These are phyloP conservation scores for Ibidorhyncha struthersii DNA, from an alignment of 2,113 vertebrate genomes.

Conservation along the genomic window DNA sequence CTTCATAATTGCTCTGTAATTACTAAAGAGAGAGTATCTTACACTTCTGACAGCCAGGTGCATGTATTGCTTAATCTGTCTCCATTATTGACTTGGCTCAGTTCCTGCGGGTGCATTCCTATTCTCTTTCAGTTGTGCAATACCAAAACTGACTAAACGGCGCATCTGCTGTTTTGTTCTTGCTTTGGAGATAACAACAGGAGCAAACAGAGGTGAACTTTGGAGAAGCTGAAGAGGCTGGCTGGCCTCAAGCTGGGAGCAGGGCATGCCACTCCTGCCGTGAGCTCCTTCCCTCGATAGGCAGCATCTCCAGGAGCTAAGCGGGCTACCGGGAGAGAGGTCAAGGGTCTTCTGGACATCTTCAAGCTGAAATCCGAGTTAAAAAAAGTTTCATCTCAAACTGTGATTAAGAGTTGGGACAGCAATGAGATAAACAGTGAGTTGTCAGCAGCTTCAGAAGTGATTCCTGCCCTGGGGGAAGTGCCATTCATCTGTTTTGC, in stretches of 20 bases:
- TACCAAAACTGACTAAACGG: slow-evolving; percentile 45
- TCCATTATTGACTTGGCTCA: slow-evolving; percentile 64
- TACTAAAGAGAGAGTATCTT: slow-evolving; percentile 66
- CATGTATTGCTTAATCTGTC: slow-evolving; percentile 64
- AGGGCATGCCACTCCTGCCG: accelerated
- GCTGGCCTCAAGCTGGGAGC: not conserved
- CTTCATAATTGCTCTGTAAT: slow-evolving; percentile 68
- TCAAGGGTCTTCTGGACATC: not conserved
- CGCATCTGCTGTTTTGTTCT: not conserved
- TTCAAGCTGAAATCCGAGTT: not conserved
- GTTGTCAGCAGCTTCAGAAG: slow-evolving; percentile 50
- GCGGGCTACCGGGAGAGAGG: not conserved
- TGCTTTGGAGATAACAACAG: not conserved
- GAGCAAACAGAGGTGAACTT: slow-evolving; percentile 25
- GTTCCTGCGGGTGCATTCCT: slow-evolving; percentile 47
- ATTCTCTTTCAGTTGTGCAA: slow-evolving; percentile 63
- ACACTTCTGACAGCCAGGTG: slow-evolving; percentile 66
- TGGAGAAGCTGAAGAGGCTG: not conserved
- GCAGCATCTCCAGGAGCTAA: not conserved
- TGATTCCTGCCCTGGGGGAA: slow-evolving; percentile 19
- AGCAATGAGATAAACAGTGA: slow-evolving; percentile 11
- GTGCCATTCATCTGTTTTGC: not conserved
- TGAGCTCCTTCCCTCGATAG: not conserved
- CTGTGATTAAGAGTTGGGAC: not conserved
- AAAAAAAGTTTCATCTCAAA: slow-evolving; percentile 10